These are phyloP conservation scores for Athalia circularis DNA, from an alignment of 2,888 invertebrate genomes.

Conservation along the genomic window DNA sequence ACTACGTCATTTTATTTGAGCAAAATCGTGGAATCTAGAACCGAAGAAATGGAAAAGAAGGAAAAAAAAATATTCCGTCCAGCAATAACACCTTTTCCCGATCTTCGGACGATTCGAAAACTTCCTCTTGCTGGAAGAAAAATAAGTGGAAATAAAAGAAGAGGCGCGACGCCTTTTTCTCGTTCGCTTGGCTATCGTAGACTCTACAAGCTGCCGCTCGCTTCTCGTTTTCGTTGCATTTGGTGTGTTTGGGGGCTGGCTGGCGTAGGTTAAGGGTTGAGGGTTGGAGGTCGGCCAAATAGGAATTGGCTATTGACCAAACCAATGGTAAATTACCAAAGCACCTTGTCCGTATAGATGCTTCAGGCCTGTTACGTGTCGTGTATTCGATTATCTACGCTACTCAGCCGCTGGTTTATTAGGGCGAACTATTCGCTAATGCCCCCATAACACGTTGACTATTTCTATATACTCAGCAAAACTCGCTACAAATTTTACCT, in stretches of 20 bases:
- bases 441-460: slow-evolving; percentile 38
- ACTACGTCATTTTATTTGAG: too few relatives aligned
- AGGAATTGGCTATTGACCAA: slow-evolving; percentile 73
- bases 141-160: too few relatives aligned
- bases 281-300: slow-evolving; percentile 69
- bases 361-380: slow-evolving; percentile 68
- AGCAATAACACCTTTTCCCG: too few relatives aligned
- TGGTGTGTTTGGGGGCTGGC: slow-evolving; percentile 8
- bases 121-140: too few relatives aligned
- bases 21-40: too few relatives aligned
- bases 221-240: slow-evolving; percentile 17
- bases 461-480: too few relatives aligned
- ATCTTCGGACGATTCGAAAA: too few relatives aligned
- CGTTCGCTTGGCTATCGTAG: neutral
- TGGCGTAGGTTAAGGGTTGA: slow-evolving; percentile 10
- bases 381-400: slow-evolving; percentile 69
- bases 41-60: too few relatives aligned
- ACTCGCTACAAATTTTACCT: too few relatives aligned
- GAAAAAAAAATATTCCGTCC: too few relatives aligned
- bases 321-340: slow-evolving; percentile 70
- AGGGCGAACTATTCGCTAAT: slow-evolving; percentile 45
- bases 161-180: too few relatives aligned
- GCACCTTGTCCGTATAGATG: slow-evolving; percentile 58
- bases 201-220: neutral
- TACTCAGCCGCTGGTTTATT: slow-evolving; percentile 64